A percentile compares a stretch with the other conserved stretches of the same genome.
phyloP scores from a whole-genome alignment of 2,888 invertebrate genomes.

The Phorcus lineatus region DNA sequence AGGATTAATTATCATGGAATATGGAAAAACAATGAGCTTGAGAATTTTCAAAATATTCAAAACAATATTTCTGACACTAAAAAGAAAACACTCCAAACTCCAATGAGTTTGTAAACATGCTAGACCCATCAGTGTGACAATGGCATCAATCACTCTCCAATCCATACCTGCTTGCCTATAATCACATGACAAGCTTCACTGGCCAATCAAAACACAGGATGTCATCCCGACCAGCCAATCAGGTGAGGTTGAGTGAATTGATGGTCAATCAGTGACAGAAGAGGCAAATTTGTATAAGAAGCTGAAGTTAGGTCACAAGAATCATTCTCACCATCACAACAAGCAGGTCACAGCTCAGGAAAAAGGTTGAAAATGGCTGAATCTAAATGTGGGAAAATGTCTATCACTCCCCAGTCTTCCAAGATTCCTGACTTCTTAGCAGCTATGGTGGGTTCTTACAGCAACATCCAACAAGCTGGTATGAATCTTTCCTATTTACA shows the following conservation, averaged over 20 bases:
- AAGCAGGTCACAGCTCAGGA: too few relatives aligned
- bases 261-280: neutral
- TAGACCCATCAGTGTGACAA: neutral
- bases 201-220: neutral
- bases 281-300: constrained; percentile 8
- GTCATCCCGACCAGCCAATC: neutral
- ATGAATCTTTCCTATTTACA: neutral
- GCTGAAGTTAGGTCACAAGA: neutral
- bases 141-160: neutral
- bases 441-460: neutral
- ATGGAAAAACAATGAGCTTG: too few relatives aligned
- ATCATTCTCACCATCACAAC: too few relatives aligned
- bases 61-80: too few relatives aligned
- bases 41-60: too few relatives aligned
- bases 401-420: neutral
- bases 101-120: too few relatives aligned
- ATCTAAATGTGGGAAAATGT: neutral
- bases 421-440: neutral
- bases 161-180: neutral
- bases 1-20: too few relatives aligned
- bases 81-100: too few relatives aligned
- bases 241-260: neutral
- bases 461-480: neutral
- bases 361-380: neutral
- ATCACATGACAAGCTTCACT: neutral